Conservation (phyloP, 1,140 invertebrate genomes). For the Zaprionus africanus region DNA sequence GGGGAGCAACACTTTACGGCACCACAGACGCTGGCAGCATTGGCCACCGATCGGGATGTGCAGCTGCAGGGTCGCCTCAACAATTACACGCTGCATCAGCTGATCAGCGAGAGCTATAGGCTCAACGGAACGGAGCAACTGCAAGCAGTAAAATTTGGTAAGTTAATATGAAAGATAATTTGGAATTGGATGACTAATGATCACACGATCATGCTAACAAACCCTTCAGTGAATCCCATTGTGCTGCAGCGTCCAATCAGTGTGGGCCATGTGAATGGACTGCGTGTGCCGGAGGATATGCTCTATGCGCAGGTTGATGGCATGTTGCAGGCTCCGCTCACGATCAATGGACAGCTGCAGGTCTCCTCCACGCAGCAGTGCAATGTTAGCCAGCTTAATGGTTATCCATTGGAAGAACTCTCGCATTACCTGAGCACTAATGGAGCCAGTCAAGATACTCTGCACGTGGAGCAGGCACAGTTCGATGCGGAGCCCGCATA, state of each 20-base stretch:
- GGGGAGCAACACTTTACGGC: slow-evolving; percentile 69
- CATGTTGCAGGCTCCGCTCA: slow-evolving; percentile 23
- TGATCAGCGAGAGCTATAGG: slow-evolving; percentile 81
- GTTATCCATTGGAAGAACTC: slow-evolving; percentile 39
- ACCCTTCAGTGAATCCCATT: slow-evolving; percentile 70
- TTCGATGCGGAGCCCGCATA: slow-evolving; percentile 48
- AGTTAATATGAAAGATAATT: slow-evolving; percentile 17
- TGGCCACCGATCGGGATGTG: slow-evolving; percentile 68
- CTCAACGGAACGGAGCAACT: slow-evolving; percentile 78
- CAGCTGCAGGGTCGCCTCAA: slow-evolving; percentile 76
- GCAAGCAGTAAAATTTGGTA: slow-evolving; percentile 80
- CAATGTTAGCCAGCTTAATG: slow-evolving; percentile 53
- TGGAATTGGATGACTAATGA: not conserved
- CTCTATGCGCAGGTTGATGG: slow-evolving; percentile 37
- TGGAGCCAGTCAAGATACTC: slow-evolving; percentile 13
- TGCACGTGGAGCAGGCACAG: slow-evolving; percentile 61
- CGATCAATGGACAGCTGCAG: slow-evolving; percentile 42
- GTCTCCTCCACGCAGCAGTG: slow-evolving; percentile 18
- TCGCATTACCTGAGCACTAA: slow-evolving; percentile 32
- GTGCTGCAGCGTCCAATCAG: slow-evolving; percentile 52
- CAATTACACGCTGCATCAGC: slow-evolving; percentile 70
- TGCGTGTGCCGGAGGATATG: slow-evolving; percentile 70
- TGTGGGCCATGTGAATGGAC: slow-evolving; percentile 57
- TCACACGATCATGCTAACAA: not conserved
- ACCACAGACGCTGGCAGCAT: slow-evolving; percentile 53